These are phyloP conservation scores for Cavia porcellus DNA, from an alignment of 2,113 vertebrate genomes.

Conservation along the genomic window DNA sequence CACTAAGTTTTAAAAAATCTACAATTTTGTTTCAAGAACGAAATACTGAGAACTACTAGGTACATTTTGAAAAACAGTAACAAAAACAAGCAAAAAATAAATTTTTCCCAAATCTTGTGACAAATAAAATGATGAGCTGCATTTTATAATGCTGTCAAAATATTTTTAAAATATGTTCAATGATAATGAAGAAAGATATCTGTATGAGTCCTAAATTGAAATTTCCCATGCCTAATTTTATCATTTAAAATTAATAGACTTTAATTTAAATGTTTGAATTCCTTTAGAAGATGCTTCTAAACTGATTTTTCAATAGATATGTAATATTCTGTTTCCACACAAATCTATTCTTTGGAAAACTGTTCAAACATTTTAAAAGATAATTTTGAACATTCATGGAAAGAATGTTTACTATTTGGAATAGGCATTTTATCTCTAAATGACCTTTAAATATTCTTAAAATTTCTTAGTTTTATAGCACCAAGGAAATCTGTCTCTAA, in stretches of 20 bases:
- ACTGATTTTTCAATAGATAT: constrained; percentile 10
- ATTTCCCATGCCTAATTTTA: background rate
- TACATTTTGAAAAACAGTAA: constrained; percentile 6
- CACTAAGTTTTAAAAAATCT: constrained; percentile 4
- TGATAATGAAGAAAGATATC: background rate
- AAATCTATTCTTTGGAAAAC: constrained; percentile 35
- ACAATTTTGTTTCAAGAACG: background rate
- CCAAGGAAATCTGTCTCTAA: background rate
- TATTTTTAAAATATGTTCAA: background rate
- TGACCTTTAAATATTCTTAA: constrained; percentile 48
- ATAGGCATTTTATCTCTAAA: background rate
- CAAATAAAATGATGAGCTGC: background rate
- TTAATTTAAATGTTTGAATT: background rate
- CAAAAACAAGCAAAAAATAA: background rate
- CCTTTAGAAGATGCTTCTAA: constrained; percentile 22
- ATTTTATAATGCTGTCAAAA: background rate
- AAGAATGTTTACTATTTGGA: background rate
- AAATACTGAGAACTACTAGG: background rate
- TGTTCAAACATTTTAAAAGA: background rate
- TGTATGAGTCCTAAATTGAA: background rate
- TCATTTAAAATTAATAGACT: background rate
- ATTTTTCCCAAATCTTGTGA: background rate
- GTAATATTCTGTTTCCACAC: background rate
- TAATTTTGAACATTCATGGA: background rate
- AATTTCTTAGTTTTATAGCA: constrained; percentile 7